These are phyloP conservation scores for Chymomyza amoena DNA, from an alignment of 2,888 invertebrate species.

Conservation along the genomic window DNA sequence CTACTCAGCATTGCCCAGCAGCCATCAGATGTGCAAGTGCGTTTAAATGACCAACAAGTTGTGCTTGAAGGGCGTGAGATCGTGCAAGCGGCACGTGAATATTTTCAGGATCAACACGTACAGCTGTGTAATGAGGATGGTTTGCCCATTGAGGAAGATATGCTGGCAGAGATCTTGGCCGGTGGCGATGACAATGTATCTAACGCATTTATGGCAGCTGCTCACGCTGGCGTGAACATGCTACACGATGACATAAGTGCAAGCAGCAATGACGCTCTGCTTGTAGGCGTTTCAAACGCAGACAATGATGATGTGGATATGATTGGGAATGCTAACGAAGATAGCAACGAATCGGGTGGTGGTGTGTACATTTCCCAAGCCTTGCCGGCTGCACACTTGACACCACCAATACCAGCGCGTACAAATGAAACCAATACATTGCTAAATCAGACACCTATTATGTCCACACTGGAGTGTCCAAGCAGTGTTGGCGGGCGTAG, in stretches of 20 bases:
- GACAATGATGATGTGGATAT: slow-evolving; percentile 25
- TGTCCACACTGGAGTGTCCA: slow-evolving; percentile 88
- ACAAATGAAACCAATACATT: slow-evolving; percentile 88
- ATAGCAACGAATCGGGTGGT: slow-evolving; percentile 28
- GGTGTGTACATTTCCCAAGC: slow-evolving; percentile 60
- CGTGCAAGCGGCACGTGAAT: slow-evolving; percentile 72
- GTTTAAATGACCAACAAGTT: slow-evolving; percentile 27
- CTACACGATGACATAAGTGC: slow-evolving; percentile 41
- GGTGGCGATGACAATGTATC: slow-evolving; percentile 78
- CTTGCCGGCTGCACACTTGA: slow-evolving; percentile 53
- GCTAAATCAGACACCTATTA: slow-evolving; percentile 88
- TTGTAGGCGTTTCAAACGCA: neutral
- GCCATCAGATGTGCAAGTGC: slow-evolving; percentile 44
- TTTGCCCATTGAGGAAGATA: slow-evolving; percentile 57
- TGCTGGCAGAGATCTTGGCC: slow-evolving; percentile 87
- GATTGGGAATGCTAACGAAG: slow-evolving; percentile 13
- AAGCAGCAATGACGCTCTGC: slow-evolving; percentile 5
- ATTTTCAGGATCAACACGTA: slow-evolving; percentile 51
- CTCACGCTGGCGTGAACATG: slow-evolving; percentile 47
- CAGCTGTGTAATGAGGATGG: slow-evolving; percentile 78
- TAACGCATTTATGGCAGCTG: slow-evolving; percentile 42
- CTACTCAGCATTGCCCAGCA: slow-evolving; percentile 51
- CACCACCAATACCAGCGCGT: slow-evolving; percentile 73
- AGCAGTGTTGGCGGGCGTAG: slow-evolving; percentile 60
- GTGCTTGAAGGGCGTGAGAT: slow-evolving; percentile 45